A percentile compares a stretch with the other conserved stretches of the same genome.
These are phyloP conservation scores for Chirona hameri DNA, from an alignment of 2,888 invertebrate species.

Conservation along the genomic window DNA sequence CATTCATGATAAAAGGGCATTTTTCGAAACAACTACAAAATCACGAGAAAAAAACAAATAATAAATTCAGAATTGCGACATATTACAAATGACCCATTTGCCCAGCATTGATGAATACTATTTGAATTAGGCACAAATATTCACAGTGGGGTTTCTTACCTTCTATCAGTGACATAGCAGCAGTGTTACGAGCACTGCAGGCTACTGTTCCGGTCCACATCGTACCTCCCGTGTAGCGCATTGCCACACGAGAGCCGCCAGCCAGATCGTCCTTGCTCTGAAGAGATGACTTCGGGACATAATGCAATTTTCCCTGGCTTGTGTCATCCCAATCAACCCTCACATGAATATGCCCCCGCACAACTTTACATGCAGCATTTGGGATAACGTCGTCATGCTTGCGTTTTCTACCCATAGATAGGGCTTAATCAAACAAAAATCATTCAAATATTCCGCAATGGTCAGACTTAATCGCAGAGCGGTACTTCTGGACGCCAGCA, in stretches of 20 bases:
- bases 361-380: neutral
- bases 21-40: neutral
- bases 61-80: neutral
- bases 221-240: neutral
- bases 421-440: neutral
- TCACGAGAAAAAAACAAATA: neutral
- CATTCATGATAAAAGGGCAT: neutral
- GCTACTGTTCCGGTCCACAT: neutral
- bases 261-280: neutral
- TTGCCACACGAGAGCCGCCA: neutral
- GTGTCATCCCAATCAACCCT: neutral
- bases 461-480: neutral
- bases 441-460: neutral
- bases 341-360: neutral
- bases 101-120: no score
- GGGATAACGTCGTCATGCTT: neutral
- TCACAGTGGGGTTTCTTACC: neutral
- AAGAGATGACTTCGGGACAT: neutral
- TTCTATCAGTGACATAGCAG: neutral
- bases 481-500: neutral
- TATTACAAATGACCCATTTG: no score
- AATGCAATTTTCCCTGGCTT: neutral
- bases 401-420: neutral
- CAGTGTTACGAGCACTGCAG: neutral
- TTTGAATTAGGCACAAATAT: no score